These are phyloP conservation scores for Drosophila parthenogenetica DNA, from an alignment of 2,888 invertebrate species.

Conservation along the genomic window DNA sequence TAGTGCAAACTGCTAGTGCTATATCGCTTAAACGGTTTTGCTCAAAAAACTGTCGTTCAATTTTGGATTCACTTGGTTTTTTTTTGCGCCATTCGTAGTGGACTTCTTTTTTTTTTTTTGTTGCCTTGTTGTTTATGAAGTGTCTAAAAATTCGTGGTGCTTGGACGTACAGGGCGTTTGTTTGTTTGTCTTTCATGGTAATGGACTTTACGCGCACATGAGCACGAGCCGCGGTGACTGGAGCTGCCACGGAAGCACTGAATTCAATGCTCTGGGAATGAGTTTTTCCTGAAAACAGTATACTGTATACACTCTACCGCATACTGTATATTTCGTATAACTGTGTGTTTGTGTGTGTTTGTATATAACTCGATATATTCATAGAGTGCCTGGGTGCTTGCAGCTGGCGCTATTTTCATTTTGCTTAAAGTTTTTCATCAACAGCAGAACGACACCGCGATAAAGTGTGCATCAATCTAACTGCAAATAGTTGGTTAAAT, in stretches of 20 bases:
- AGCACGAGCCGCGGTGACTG: slow-evolving; percentile 43
- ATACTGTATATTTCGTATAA: slow-evolving; percentile 15
- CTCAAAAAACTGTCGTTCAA: slow-evolving; percentile 44
- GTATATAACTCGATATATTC: slow-evolving; percentile 44
- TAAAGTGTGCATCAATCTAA: slow-evolving; percentile 10
- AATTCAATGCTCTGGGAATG: slow-evolving; percentile 26
- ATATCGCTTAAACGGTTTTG: slow-evolving; percentile 27
- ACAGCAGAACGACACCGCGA: slow-evolving; percentile 7
- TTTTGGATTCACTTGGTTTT: slow-evolving; percentile 24
- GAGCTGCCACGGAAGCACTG: slow-evolving; percentile 17
- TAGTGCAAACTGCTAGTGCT: slow-evolving; percentile 16
- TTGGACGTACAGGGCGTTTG: slow-evolving; percentile 37
- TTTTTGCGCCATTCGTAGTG: not conserved
- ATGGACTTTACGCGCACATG: slow-evolving; percentile 72
- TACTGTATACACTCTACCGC: slow-evolving; percentile 4
- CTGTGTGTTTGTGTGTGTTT: slow-evolving; percentile 10
- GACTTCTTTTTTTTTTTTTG: slow-evolving; percentile 7
- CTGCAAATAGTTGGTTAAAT: slow-evolving; percentile 4
- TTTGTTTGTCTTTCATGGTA: slow-evolving; percentile 78
- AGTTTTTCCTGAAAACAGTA: slow-evolving; percentile 13
- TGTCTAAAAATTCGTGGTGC: slow-evolving; percentile 61
- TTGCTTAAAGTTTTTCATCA: slow-evolving; percentile 55
- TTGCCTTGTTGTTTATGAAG: slow-evolving; percentile 64
- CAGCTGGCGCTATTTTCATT: slow-evolving; percentile 60
- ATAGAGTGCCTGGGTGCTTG: slow-evolving; percentile 40